Conservation (phyloP, 2,113 vertebrate species). For the Carassius carassius region DNA sequence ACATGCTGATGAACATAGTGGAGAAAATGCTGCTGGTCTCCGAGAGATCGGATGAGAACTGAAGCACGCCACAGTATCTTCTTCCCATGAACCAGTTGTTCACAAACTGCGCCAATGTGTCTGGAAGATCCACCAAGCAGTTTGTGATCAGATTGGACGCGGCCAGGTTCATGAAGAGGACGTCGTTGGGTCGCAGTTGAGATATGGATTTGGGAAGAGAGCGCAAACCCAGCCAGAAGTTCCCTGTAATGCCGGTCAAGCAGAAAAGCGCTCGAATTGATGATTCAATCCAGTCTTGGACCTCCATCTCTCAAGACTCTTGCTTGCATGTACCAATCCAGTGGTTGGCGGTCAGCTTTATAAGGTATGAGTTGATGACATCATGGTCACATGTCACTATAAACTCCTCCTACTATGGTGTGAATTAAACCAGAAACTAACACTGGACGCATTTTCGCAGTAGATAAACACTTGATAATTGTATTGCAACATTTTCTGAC, state of each 20-base stretch:
- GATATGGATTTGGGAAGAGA: conserved; percentile 64
- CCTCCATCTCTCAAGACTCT: conserved; percentile 57
- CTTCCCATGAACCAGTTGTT: conserved; percentile 67
- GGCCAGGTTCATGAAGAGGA: conserved; percentile 77
- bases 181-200: conserved; percentile 66
- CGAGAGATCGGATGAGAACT: conserved; percentile 71
- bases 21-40: conserved; percentile 79
- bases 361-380: neutral
- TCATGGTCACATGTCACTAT: neutral
- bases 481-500: too few species aligned
- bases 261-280: conserved; percentile 69
- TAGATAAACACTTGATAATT: too few species aligned
- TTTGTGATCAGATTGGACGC: conserved; percentile 79
- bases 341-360: neutral
- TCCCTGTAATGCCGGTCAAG: conserved; percentile 71
- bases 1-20: conserved; percentile 75
- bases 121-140: conserved; percentile 74
- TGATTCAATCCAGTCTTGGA: conserved; percentile 56
- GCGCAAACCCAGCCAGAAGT: conserved; percentile 70
- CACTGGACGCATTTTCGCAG: too few species aligned
- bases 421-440: neutral
- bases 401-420: neutral
- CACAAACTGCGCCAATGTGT: conserved; percentile 67
- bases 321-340: neutral
- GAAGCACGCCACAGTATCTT: conserved; percentile 68